Conservation (phyloP, 2,113 vertebrate species). For the Melanerpes aurifrons region DNA sequence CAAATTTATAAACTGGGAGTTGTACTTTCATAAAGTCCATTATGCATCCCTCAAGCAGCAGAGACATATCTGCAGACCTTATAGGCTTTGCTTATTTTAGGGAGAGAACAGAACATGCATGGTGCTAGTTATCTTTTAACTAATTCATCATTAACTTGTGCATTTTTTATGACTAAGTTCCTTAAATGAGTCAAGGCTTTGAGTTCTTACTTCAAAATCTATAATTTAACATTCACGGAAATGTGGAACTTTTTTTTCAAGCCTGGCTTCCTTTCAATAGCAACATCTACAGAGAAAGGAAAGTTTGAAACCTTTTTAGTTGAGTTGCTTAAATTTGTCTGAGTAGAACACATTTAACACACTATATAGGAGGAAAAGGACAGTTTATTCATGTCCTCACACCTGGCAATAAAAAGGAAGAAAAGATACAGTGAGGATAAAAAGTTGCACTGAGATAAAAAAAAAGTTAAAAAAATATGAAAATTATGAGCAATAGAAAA, state of each 20-base stretch:
- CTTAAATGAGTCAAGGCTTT: neutral
- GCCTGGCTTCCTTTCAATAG: conserved; percentile 1
- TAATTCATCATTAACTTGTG: conserved; percentile 21
- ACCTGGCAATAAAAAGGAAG: neutral
- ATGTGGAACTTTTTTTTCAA: neutral
- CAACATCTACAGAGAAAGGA: neutral
- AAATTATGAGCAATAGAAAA: neutral
- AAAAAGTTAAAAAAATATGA: neutral
- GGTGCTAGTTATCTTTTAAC: neutral
- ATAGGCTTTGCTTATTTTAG: neutral
- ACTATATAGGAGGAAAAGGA: neutral
- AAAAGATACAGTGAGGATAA: neutral
- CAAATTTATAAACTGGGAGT: neutral
- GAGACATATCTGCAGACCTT: neutral
- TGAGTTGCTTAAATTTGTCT: neutral
- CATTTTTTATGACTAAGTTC: neutral
- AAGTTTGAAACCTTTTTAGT: neutral
- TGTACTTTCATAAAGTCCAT: neutral
- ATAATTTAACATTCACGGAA: conserved; percentile 11
- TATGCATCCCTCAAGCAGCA: neutral
- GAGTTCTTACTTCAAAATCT: neutral
- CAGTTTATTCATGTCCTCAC: neutral
- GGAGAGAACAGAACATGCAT: neutral
- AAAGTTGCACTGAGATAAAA: neutral
- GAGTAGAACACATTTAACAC: neutral